These are phyloP conservation scores for Limenitis camilla DNA, from an alignment of 2,888 invertebrate genomes.

Conservation along the genomic window DNA sequence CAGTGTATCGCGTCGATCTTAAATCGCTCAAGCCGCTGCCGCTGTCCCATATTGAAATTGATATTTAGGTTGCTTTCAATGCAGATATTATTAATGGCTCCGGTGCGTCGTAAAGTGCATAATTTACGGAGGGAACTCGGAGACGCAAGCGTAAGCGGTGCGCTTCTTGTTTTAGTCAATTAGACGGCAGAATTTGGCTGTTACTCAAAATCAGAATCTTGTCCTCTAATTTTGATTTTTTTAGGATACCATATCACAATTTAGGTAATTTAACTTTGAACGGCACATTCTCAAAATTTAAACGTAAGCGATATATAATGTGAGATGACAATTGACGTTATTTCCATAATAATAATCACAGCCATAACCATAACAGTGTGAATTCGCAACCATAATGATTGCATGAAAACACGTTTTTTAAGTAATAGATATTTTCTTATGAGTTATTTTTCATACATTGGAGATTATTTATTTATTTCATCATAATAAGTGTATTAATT, in stretches of 20 bases:
- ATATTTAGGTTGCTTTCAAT: constrained; percentile 43
- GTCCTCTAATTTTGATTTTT: not conserved
- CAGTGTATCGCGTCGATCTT: constrained; percentile 16
- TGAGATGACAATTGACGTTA: constrained; percentile 21
- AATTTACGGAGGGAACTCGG: constrained; percentile 51
- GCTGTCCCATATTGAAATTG: constrained; percentile 16
- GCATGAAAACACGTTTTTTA: not conserved
- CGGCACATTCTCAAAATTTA: constrained; percentile 34
- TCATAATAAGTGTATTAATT: no score
- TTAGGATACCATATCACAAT: not conserved
- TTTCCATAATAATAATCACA: constrained; percentile 24
- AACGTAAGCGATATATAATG: constrained; percentile 27
- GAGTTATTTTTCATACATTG: no score
- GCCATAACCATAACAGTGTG: constrained; percentile 11
- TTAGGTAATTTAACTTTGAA: constrained; percentile 33
- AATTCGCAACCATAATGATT: constrained; percentile 4
- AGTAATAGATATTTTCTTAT: no score
- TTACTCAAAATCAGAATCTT: not conserved
- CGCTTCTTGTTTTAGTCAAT: constrained; percentile 51
- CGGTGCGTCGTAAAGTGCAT: constrained; percentile 50
- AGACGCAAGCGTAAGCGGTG: constrained; percentile 28
- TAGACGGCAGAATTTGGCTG: constrained; percentile 33
- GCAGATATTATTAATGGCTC: constrained; percentile 52
- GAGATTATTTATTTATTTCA: no score
- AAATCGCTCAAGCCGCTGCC: constrained; percentile 14